phyloP scores from a whole-genome alignment of 1,140 invertebrate genomes.

The Pinna nobilis region DNA sequence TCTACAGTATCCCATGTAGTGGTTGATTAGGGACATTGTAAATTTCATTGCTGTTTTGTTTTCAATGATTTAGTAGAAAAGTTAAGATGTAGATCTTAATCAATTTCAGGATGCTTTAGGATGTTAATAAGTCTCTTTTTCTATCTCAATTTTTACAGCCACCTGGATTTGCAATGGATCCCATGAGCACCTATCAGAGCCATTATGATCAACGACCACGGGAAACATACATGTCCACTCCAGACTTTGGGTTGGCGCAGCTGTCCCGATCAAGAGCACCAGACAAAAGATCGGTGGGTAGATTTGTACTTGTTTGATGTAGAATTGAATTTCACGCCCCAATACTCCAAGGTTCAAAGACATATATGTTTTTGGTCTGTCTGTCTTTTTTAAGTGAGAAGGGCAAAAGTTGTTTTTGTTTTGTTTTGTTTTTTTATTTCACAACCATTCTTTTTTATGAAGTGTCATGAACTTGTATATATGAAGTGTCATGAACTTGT shows the following conservation, averaged over 20 bases:
- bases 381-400: no score
- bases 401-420: no score
- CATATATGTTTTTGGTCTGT: no score
- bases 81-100: background rate
- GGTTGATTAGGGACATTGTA: background rate
- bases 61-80: background rate
- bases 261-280: conserved; percentile 19
- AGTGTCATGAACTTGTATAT: no score
- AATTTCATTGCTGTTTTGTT: background rate
- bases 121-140: background rate
- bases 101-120: background rate
- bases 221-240: conserved; percentile 7
- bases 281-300: background rate
- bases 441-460: no score
- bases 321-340: no score
- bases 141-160: conserved; percentile 74
- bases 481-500: no score
- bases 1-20: no score
- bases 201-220: conserved; percentile 45
- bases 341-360: no score
- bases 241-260: background rate
- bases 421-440: no score
- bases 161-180: conserved; percentile 79
- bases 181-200: conserved; percentile 82
- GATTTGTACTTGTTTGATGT: no score